Evolutionary conservation across 2,797 vertebrate genomes (phyloP).

Genomic region (Sebastes ruberrimus): DNA sequence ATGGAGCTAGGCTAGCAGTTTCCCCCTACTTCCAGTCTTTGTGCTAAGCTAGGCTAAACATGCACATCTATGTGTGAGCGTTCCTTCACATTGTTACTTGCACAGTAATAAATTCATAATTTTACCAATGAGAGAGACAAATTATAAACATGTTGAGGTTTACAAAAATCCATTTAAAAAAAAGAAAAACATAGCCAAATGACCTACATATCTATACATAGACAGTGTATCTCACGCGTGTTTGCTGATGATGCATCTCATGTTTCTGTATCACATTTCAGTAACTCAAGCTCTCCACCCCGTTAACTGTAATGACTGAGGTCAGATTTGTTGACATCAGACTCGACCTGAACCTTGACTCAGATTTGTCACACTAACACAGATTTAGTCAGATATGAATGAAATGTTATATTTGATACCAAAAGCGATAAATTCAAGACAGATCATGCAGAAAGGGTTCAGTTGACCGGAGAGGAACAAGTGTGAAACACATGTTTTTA

Average conservation of each 20-base stretch:
- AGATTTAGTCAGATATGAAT: neutral
- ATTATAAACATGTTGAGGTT: neutral
- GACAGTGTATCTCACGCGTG: neutral
- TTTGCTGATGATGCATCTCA: neutral
- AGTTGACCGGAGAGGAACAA: accelerated
- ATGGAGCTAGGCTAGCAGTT: neutral
- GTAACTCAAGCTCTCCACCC: neutral
- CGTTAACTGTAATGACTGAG: neutral
- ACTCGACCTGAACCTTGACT: neutral
- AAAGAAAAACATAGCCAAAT: neutral
- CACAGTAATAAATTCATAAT: neutral
- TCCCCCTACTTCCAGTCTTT: neutral
- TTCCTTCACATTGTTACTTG: neutral
- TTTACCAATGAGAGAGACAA: neutral
- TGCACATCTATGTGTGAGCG: neutral
- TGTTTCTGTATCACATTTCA: neutral
- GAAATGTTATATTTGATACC: neutral
- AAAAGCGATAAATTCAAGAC: neutral
- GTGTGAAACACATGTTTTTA: neutral
- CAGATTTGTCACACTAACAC: neutral
- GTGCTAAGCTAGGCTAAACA: neutral
- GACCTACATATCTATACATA: neutral
- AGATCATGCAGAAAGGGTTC: neutral
- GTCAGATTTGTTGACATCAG: neutral
- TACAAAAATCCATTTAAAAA: neutral